Base-by-base conservation (phyloP, 1,140 invertebrate species). In the Conopomorpha cramerella region DNA sequence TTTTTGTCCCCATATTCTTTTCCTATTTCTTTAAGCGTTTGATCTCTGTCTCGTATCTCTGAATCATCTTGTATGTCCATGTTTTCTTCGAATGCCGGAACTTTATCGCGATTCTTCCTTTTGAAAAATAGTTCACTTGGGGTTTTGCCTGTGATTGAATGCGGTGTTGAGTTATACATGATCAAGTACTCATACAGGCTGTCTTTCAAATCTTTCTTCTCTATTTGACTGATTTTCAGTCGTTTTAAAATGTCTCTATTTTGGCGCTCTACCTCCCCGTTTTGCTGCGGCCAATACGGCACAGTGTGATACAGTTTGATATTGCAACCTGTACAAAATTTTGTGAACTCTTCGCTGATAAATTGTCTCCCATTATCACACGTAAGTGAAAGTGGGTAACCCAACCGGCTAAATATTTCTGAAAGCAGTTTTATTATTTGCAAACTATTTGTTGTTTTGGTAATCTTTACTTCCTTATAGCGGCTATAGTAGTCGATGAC, bases 141-240 rank as follows among this genome's bases (percentile, higher is more conserved):
- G 7, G 16, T 10, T 17, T 32, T 32, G n/a, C 30, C 30, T 3
- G 30, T 32, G 1, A 32, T 16, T 32, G 30, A 32, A 32, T 32
- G 30, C 6, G 30, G 30, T 1, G 30, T 32, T 4, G 30, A 32
- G 30, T 32, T 32, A n/a, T 30, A 23, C 30, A 30, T 30, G 12
- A 30, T 30, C 2, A 30, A 10, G 30, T 30, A 30, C 14, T 30
- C 30, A 15, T 30, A 30, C 16, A 30, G 10, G 8, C 12, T 16
- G 2, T 30, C 14, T 16, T 30, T 30, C 4, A 30, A 3, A 16
- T 30, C 14, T 16, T 12, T 30, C 16, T 16, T 4, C 16, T 30
- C 30, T 12, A 10, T 16, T 12, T 12, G 11, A 10, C 30, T 14
- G 2, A 30, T 30, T 30, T 16, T 16, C 12, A 30, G 30, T 3